Evolutionary conservation across 2,113 vertebrate species (phyloP).

Genomic region (Antechinus stuartii): DNA sequence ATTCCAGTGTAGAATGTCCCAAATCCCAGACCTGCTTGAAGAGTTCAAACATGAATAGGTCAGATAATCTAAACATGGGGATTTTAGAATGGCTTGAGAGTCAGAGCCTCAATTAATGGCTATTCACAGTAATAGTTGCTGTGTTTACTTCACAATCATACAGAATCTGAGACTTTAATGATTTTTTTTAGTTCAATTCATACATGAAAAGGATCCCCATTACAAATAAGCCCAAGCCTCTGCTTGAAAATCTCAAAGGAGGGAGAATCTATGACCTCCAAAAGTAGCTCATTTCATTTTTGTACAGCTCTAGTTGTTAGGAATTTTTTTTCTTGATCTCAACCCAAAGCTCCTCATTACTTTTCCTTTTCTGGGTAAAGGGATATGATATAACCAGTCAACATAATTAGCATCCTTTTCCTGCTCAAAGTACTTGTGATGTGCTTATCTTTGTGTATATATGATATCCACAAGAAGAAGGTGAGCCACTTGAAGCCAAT

Average conservation of each 20-base stretch:
- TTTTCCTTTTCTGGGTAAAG: background rate
- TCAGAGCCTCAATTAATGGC: background rate
- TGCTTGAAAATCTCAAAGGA: background rate
- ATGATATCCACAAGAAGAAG: background rate
- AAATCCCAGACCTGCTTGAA: background rate
- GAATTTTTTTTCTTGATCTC: background rate
- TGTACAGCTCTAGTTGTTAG: background rate
- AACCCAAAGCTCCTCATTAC: background rate
- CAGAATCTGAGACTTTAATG: background rate
- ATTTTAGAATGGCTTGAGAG: background rate
- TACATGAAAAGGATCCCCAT: background rate
- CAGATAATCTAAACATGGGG: background rate
- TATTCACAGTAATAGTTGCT: background rate
- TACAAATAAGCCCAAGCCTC: background rate
- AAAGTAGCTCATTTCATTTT: background rate
- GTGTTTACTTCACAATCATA: background rate
- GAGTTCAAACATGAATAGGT: background rate
- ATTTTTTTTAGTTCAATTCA: background rate
- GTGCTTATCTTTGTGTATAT: background rate
- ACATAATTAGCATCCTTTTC: background rate
- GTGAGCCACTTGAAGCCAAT: background rate
- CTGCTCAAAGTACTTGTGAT: background rate
- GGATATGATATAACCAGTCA: background rate
- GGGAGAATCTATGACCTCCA: background rate
- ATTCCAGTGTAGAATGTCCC: background rate